Evolutionary conservation across 2,113 vertebrate species (phyloP).

Genomic region (Stomatorhinus ivindoensis): DNA sequence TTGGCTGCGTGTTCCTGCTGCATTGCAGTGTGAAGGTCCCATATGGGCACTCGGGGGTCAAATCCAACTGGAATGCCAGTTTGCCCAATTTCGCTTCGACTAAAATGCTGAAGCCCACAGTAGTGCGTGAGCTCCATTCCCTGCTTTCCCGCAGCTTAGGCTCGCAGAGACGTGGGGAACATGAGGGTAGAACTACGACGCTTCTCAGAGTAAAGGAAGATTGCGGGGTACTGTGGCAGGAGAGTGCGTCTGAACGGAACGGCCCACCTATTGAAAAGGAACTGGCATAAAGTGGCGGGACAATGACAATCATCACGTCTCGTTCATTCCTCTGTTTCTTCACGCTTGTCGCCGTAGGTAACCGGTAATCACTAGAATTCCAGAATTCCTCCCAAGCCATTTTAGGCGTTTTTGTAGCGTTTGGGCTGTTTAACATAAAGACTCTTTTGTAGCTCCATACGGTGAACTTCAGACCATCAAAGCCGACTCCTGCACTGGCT

Average conservation of each 20-base stretch:
- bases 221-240: neutral
- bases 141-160: neutral
- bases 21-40: neutral
- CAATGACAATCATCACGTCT: neutral
- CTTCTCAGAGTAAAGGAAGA: neutral
- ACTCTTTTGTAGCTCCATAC: neutral
- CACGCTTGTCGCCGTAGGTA: neutral
- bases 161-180: neutral
- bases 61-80: neutral
- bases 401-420: neutral
- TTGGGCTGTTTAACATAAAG: neutral
- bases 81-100: neutral
- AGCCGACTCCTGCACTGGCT: neutral
- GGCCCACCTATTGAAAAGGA: constrained; percentile 18
- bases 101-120: neutral
- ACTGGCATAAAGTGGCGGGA: neutral
- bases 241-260: neutral
- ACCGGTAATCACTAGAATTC: neutral
- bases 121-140: too few relatives aligned
- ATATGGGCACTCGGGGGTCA: neutral
- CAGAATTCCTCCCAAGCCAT: neutral
- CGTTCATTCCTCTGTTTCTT: neutral
- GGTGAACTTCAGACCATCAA: neutral
- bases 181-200: neutral
- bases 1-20: neutral